Base-by-base conservation (phyloP, 2,888 invertebrate genomes). In the Pelosia muscerda region DNA sequence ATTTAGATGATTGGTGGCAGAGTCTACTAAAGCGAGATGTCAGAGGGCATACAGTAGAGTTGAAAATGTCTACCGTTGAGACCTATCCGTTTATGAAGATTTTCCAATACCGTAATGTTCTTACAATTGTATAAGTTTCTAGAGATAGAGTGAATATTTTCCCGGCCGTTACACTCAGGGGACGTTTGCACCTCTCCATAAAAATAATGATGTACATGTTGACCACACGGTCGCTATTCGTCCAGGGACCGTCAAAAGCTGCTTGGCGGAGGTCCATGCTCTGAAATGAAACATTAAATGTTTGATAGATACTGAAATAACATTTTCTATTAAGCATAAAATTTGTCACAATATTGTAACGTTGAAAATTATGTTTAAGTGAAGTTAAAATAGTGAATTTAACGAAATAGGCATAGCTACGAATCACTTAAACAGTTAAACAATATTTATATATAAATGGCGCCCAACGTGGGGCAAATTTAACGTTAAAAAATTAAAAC, bases 71-170 rank as follows among this genome's bases (percentile, higher is more conserved):
- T 26, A 25, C 25, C 15, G 3, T 26, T 23, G 15, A 25, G 19
- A 25, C 13, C 13, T 26, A 15, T 26, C 26, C 10, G 19, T 28
- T 49, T 31, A 31, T n/a, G 22, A 61, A 26, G 10, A n/a, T 61
- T 49, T 61, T n/a, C 49, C 26, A 28, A 49, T n/a, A 22, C 26
- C 57, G 10, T 23, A 25, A 53, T 28, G 22, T 23, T 69, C 92
- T 92, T 87, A 95, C 96, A 69, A 91, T 86, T 34, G 95, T 96
- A 69, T 96, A 94, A 26, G 95, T 95, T 65, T 91, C 89, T 34
- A 95, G 87, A 4, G 95, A 95, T 23, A 96, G 86, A 1, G 89
- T 95, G 70, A 94, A 94, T 77, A 95, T 91, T 83, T 95, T 95
- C 10, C 95, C 95, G 34, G 96, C 95, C 0, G 93, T 94, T 5